Percentiles rank a stretch among this genome's conserved stretches.
Conservation (phyloP, 1,140 invertebrate genomes). For the Lepidotrigona ventralis region DNA sequence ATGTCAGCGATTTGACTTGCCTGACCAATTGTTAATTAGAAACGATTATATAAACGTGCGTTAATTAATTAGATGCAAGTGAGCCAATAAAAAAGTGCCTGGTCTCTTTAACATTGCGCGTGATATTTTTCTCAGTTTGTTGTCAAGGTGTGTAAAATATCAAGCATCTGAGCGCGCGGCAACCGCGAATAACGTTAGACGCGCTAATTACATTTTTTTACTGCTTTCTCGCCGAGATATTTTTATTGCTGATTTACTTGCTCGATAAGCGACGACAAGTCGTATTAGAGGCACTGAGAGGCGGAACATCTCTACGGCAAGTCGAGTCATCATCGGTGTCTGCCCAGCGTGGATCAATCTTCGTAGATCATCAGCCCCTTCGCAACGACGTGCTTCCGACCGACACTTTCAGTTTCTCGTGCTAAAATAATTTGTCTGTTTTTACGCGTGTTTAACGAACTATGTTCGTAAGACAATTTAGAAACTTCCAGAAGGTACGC, state of each 20-base stretch:
- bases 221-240: constrained; percentile 12
- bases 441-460: not conserved
- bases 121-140: not conserved
- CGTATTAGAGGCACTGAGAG: constrained; percentile 24
- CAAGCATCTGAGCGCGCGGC: not conserved
- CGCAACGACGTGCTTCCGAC: constrained; percentile 11
- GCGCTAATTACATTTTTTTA: constrained; percentile 39
- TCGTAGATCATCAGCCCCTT: constrained; percentile 38
- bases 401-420: not conserved
- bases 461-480: not conserved
- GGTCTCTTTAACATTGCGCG: not conserved
- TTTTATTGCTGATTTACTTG: constrained; percentile 42
- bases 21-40: not conserved
- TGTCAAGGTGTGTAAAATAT: not conserved
- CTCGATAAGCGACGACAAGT: constrained; percentile 22
- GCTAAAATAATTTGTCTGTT: not conserved
- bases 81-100: not conserved
- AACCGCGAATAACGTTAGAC: constrained; percentile 1
- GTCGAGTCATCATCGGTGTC: constrained; percentile 35
- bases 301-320: constrained; percentile 37
- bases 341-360: constrained; percentile 43
- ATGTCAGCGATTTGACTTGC: not conserved
- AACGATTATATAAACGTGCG: not conserved
- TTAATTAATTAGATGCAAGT: not conserved
- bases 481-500: too few species aligned